Percentiles rank a stretch among this genome's conserved stretches.
Evolutionary conservation across 2,888 invertebrate species (phyloP).

Genomic region (Gari tellinella): DNA sequence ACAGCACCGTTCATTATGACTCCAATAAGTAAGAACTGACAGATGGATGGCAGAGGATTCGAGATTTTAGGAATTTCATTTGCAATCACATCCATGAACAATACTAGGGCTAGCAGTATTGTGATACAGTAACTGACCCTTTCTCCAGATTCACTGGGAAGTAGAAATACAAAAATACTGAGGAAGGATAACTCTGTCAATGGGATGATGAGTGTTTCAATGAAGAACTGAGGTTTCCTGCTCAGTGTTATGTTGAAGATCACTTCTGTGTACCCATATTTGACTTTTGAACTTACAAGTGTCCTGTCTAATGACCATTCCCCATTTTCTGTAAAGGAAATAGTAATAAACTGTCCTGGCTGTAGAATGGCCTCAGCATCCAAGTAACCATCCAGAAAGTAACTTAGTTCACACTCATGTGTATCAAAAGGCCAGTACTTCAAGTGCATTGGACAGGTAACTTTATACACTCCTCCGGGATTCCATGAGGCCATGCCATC

Average conservation of each 20-base stretch:
- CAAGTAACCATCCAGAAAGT: conserved; percentile 11
- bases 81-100: conserved; percentile 17
- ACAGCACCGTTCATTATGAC: neutral
- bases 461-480: conserved; percentile 16
- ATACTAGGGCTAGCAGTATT: conserved; percentile 12
- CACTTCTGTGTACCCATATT: conserved; percentile 1
- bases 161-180: conserved; percentile 12
- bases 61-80: conserved; percentile 20
- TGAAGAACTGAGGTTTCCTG: conserved; percentile 1
- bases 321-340: neutral
- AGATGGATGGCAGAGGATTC: conserved; percentile 6
- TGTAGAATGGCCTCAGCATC: neutral
- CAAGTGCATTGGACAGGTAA: conserved; percentile 30
- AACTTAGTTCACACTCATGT: conserved; percentile 28
- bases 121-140: conserved; percentile 23
- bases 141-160: conserved; percentile 26
- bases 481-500: conserved; percentile 15
- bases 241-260: conserved; percentile 4
- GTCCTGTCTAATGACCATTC: conserved; percentile 15
- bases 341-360: neutral
- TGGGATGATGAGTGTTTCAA: conserved; percentile 8
- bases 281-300: neutral
- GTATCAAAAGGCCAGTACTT: conserved; percentile 50
- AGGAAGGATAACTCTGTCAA: neutral
- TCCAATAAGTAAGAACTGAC: neutral